Conservation (phyloP, 2,113 vertebrate species). For the Micronisus gabar region DNA sequence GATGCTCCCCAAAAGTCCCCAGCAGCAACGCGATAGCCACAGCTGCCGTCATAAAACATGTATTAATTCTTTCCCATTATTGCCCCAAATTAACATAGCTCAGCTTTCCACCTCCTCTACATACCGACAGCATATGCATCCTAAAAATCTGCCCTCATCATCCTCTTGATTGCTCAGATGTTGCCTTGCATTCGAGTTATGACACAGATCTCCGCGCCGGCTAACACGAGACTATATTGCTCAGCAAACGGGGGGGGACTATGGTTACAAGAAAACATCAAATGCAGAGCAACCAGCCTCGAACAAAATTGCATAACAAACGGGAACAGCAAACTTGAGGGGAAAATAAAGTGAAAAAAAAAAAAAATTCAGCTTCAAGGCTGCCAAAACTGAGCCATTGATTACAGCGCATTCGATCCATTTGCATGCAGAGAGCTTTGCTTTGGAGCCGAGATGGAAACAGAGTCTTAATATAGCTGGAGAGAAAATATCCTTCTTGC, state of each 20-base stretch:
- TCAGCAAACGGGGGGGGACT: not conserved
- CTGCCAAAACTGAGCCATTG: constrained; percentile 51
- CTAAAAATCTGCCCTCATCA: not conserved
- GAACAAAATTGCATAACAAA: not conserved
- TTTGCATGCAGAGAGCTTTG: constrained; percentile 58
- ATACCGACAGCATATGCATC: not conserved
- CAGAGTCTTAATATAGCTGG: constrained; percentile 63
- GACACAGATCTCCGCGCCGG: not conserved
- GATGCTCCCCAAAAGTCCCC: not conserved
- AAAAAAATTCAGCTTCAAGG: not conserved
- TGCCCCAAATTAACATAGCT: not conserved
- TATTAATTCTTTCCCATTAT: not conserved
- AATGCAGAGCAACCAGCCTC: not conserved
- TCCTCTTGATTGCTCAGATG: constrained; percentile 8
- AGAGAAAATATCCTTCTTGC: constrained; percentile 64
- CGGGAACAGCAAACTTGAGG: not conserved
- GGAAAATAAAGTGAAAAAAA: not conserved
- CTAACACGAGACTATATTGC: not conserved
- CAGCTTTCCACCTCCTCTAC: constrained; percentile 8
- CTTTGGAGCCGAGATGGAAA: constrained; percentile 56
- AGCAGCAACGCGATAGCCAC: fast-evolving
- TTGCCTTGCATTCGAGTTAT: not conserved
- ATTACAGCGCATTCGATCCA: not conserved
- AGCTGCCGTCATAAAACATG: not conserved
- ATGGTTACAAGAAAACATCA: not conserved